These are phyloP conservation scores for Aotus griseimembra DNA, from an alignment of 2,797 vertebrate genomes.

Conservation along the genomic window DNA sequence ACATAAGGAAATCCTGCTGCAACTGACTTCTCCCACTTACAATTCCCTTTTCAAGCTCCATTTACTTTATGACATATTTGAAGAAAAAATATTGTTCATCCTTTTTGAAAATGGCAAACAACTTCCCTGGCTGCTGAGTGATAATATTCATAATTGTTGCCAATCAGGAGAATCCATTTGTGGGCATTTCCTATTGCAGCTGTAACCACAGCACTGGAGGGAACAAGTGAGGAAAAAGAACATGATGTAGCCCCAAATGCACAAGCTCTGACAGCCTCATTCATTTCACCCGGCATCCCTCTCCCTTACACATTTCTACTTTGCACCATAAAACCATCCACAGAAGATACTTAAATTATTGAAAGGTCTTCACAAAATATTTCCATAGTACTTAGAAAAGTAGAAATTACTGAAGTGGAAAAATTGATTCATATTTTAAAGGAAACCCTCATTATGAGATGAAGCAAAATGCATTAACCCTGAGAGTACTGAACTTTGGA, in stretches of 20 bases:
- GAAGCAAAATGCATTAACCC: background rate
- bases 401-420: background rate
- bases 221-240: background rate
- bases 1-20: background rate
- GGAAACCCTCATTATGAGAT: background rate
- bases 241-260: background rate
- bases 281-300: background rate
- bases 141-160: background rate
- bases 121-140: background rate
- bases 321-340: background rate
- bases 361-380: background rate
- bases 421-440: slow-evolving; percentile 27
- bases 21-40: background rate
- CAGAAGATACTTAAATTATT: slow-evolving; percentile 16
- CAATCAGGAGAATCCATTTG: background rate
- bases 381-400: background rate
- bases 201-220: background rate
- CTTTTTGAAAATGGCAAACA: background rate
- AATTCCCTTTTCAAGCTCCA: background rate
- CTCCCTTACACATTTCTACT: background rate
- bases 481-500: background rate
- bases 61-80: background rate
- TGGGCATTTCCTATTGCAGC: background rate
- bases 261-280: background rate
- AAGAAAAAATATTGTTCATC: slow-evolving; percentile 27